A percentile compares a stretch with the other conserved stretches of the same genome.
Evolutionary conservation across 2,888 invertebrate species (phyloP).

Genomic region (Xestobium rufovillosum): DNA sequence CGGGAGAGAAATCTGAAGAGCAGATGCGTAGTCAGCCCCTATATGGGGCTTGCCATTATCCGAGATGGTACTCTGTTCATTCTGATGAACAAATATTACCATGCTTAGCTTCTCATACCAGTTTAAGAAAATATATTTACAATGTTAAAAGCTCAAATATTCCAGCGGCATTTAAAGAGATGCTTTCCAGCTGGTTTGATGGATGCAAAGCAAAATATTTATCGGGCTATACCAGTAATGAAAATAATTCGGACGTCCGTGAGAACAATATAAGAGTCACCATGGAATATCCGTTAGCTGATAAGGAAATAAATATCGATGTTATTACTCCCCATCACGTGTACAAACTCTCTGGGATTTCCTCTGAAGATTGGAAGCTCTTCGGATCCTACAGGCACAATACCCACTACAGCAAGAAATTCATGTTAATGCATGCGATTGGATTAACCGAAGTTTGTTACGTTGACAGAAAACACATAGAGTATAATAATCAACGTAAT

Average conservation of each 20-base stretch:
- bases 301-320: conserved; percentile 26
- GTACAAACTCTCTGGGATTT: conserved; percentile 28
- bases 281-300: conserved; percentile 27
- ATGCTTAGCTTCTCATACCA: conserved; percentile 30
- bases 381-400: conserved; percentile 25
- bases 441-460: conserved; percentile 32
- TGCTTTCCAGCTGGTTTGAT: conserved; percentile 18
- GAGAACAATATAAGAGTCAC: conserved; percentile 27
- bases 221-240: conserved; percentile 15
- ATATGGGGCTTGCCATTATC: conserved; percentile 27
- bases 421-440: conserved; percentile 24
- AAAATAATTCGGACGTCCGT: conserved; percentile 22
- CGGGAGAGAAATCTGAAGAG: conserved; percentile 35
- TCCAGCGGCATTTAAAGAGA: conserved; percentile 24
- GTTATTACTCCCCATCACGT: conserved; percentile 30
- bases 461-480: conserved; percentile 15
- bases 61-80: conserved; percentile 24
- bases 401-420: conserved; percentile 26
- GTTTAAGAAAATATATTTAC: conserved; percentile 36
- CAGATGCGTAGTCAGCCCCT: conserved; percentile 30
- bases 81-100: conserved; percentile 23
- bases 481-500: conserved; percentile 22
- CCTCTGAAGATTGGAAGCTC: conserved; percentile 16
- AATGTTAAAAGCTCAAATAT: conserved; percentile 32
- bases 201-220: conserved; percentile 18